Conservation (phyloP, 2,888 invertebrate species). For the Scaptomyza reducta region DNA sequence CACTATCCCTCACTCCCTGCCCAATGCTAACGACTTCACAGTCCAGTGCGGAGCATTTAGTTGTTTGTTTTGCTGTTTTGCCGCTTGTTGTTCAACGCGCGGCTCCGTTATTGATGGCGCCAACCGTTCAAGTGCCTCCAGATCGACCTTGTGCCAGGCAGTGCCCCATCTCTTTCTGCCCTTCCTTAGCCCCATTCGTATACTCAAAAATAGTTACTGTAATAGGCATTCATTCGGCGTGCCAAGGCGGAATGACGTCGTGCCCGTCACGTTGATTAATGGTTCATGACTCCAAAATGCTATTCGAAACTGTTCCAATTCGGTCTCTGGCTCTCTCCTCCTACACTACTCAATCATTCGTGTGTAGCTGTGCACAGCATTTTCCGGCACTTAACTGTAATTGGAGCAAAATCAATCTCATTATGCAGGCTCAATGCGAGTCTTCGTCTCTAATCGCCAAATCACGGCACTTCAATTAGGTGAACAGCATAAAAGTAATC, state of each 20-base stretch:
- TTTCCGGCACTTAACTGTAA: conserved; percentile 78
- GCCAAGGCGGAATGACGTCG: conserved; percentile 67
- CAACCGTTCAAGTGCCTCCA: conserved; percentile 55
- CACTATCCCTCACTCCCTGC: background rate
- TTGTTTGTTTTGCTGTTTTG: conserved; percentile 68
- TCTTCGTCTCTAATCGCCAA: conserved; percentile 45
- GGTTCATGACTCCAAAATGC: conserved; percentile 51
- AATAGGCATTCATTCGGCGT: conserved; percentile 71
- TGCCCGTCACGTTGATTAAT: conserved; percentile 70
- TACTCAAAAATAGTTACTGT: conserved; percentile 47
- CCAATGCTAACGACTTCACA: conserved; percentile 59
- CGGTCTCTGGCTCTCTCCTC: conserved; percentile 4
- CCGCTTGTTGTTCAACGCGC: conserved; percentile 71
- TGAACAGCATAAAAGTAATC: conserved; percentile 65
- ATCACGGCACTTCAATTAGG: conserved; percentile 77
- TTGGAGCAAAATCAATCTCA: conserved; percentile 75
- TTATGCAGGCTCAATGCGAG: conserved; percentile 55
- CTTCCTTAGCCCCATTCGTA: background rate
- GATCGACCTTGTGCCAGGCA: conserved; percentile 66
- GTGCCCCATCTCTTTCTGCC: background rate
- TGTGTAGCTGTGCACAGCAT: conserved; percentile 60
- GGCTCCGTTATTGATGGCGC: conserved; percentile 71
- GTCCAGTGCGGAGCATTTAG: conserved; percentile 47
- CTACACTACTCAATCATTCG: conserved; percentile 51
- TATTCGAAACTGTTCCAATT: conserved; percentile 31